A percentile compares a stretch with the other conserved stretches of the same genome.
Evolutionary conservation across 2,113 vertebrate species (phyloP).

Genomic region (Cynoglossus semilaevis): DNA sequence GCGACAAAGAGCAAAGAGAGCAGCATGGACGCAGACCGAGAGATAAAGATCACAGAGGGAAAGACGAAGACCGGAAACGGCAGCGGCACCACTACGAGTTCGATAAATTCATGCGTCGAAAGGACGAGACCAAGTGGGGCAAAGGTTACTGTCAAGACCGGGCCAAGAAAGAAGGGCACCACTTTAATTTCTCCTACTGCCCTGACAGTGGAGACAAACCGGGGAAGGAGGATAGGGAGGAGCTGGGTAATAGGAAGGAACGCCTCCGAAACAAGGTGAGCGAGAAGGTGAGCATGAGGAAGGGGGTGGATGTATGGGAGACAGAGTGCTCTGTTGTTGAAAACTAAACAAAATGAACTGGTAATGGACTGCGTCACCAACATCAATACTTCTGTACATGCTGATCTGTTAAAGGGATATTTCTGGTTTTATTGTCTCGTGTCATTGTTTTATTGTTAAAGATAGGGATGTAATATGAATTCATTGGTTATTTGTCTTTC

Average conservation of each 20-base stretch:
- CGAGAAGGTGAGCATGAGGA: slow-evolving; percentile 73
- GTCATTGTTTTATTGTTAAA: no score
- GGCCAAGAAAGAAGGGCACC: slow-evolving; percentile 86
- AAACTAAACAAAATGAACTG: no score
- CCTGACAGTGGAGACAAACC: slow-evolving; percentile 82
- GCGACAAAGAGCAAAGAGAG: slow-evolving; percentile 88
- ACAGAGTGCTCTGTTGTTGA: background rate
- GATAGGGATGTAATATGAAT: no score
- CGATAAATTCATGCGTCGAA: slow-evolving; percentile 86
- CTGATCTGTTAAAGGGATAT: no score
- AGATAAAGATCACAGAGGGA: slow-evolving; percentile 86
- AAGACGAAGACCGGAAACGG: slow-evolving; percentile 84
- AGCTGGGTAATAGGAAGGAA: slow-evolving; percentile 85
- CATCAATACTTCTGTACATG: no score
- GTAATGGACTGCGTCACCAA: no score
- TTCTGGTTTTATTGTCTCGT: no score
- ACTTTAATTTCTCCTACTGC: slow-evolving; percentile 78
- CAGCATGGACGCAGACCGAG: slow-evolving; percentile 82
- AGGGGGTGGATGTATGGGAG: slow-evolving; percentile 2
- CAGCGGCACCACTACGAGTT: slow-evolving; percentile 86
- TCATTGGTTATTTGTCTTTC: no score
- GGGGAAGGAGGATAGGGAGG: slow-evolving; percentile 86
- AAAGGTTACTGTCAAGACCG: slow-evolving; percentile 88
- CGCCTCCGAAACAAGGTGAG: slow-evolving; percentile 90
- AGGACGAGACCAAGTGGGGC: slow-evolving; percentile 90